A percentile compares a stretch with the other conserved stretches of the same genome.
These are phyloP conservation scores for Trogon surrucura DNA, from an alignment of 2,113 vertebrate species.

Conservation along the genomic window DNA sequence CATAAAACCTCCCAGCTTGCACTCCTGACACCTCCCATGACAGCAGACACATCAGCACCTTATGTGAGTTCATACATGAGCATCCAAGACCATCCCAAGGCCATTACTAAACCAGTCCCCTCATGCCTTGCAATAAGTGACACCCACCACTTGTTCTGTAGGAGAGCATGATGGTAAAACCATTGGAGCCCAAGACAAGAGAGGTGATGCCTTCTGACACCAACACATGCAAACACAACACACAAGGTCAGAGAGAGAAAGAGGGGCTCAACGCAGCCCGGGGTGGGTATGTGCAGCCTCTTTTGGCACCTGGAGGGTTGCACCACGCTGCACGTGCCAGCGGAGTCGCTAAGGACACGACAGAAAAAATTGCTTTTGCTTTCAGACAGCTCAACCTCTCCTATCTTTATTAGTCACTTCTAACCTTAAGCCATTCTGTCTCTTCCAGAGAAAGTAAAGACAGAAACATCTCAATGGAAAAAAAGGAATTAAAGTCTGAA, in stretches of 20 bases:
- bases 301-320: rapidly evolving
- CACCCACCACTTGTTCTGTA: background rate
- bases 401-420: background rate
- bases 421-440: background rate
- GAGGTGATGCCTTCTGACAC: background rate
- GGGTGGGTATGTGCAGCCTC: background rate
- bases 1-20: background rate
- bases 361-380: background rate
- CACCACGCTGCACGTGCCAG: rapidly evolving
- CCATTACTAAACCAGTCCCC: background rate
- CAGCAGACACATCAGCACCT: background rate
- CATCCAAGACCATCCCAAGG: background rate
- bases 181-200: background rate
- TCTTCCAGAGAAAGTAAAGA: conserved; percentile 2
- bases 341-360: background rate
- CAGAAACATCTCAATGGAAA: background rate
- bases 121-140: background rate
- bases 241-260: background rate
- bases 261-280: rapidly evolving
- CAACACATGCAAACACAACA: background rate
- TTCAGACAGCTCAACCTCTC: background rate
- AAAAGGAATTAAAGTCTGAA: background rate
- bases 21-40: background rate
- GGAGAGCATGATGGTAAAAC: background rate
- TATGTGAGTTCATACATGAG: background rate